Evolutionary conservation across 2,797 vertebrate species (phyloP).

Genomic region (Poecile montanus): DNA sequence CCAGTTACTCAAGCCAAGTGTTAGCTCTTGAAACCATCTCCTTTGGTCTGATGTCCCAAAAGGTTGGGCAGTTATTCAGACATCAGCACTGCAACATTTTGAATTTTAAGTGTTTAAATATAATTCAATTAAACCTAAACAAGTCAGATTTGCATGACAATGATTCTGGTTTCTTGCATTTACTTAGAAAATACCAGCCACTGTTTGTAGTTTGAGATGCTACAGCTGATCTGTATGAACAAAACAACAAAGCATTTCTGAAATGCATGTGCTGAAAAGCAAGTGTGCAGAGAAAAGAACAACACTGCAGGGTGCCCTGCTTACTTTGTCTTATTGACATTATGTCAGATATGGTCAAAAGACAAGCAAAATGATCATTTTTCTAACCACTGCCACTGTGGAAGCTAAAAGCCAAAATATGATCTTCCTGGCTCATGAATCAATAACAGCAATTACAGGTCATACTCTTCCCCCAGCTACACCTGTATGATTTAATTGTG

Average conservation of each 20-base stretch:
- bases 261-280: background rate
- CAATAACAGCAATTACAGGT: constrained; percentile 26
- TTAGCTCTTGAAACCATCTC: background rate
- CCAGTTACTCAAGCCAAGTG: background rate
- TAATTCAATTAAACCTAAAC: background rate
- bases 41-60: background rate
- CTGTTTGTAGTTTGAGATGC: background rate
- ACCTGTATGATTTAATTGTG: background rate
- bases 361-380: constrained; percentile 30
- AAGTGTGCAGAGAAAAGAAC: background rate
- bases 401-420: constrained; percentile 8
- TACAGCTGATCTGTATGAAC: background rate
- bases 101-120: background rate
- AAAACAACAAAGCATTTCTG: constrained; percentile 1
- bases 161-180: background rate
- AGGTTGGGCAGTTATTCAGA: background rate
- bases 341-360: constrained; percentile 46
- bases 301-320: background rate
- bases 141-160: background rate
- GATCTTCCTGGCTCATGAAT: constrained; percentile 4
- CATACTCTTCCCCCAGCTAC: background rate
- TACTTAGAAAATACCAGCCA: background rate
- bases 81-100: background rate
- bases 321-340: background rate
- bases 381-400: background rate